A percentile compares a stretch with the other conserved stretches of the same genome.
Evolutionary conservation across 2,888 invertebrate genomes (phyloP).

Genomic region (Agrypnus murinus): DNA sequence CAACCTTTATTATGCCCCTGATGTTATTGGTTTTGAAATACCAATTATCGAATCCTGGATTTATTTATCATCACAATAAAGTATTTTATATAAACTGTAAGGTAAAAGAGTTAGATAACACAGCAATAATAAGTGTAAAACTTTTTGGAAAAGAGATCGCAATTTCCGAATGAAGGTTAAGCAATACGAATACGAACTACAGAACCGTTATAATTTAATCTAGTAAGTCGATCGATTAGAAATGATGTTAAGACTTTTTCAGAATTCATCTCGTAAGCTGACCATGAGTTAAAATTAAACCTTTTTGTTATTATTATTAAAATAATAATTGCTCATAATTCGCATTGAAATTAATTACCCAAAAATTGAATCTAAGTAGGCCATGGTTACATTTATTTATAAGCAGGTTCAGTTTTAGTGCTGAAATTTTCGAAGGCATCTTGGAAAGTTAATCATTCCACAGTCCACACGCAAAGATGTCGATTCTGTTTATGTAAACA

Average conservation of each 20-base stretch:
- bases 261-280: not conserved
- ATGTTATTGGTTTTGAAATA: slow-evolving; percentile 27
- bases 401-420: not conserved
- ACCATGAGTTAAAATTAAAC: not conserved
- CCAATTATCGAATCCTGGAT: slow-evolving; percentile 26
- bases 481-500: slow-evolving; percentile 33
- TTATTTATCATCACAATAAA: slow-evolving; percentile 1
- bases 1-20: slow-evolving; percentile 43
- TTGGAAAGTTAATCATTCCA: not conserved
- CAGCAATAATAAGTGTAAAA: too few relatives aligned
- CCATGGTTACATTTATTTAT: not conserved
- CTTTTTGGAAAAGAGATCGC: too few relatives aligned
- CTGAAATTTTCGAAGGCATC: not conserved
- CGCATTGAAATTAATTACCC: slow-evolving; percentile 5
- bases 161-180: too few relatives aligned
- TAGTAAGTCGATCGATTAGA: too few relatives aligned
- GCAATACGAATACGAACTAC: too few relatives aligned
- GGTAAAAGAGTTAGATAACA: too few relatives aligned
- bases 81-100: too few relatives aligned
- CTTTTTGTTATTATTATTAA: not conserved
- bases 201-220: too few relatives aligned
- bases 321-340: slow-evolving; percentile 5
- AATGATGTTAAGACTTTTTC: too few relatives aligned
- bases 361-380: slow-evolving; percentile 11
- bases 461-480: not conserved